Conservation (phyloP, 2,888 invertebrate genomes). For the Mystacides longicornis region DNA sequence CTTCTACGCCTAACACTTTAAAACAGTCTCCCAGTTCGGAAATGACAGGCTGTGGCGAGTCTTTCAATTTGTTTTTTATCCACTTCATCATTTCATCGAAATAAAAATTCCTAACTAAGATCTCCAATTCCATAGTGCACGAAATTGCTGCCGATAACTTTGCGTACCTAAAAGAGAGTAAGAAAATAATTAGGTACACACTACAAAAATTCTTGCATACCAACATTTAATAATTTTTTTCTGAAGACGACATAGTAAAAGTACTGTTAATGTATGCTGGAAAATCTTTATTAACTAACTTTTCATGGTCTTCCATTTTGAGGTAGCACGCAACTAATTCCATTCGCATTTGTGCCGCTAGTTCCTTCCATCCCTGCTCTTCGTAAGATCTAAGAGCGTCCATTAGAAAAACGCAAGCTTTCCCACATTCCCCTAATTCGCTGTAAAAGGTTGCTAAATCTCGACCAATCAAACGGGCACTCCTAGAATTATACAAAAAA, state of each 20-base stretch:
- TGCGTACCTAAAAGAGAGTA: conserved; percentile 50
- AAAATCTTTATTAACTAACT: conserved; percentile 36
- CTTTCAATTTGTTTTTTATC: conserved; percentile 44
- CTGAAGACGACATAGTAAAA: neutral
- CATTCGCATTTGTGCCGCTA: conserved; percentile 75
- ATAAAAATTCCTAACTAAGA: conserved; percentile 66
- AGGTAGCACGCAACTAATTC: conserved; percentile 80
- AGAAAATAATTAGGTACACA: conserved; percentile 1
- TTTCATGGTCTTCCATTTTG: conserved; percentile 68
- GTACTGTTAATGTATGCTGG: neutral
- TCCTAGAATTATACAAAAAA: conserved; percentile 6
- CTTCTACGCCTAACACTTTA: conserved; percentile 45
- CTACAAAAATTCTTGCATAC: neutral
- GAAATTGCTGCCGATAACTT: conserved; percentile 75
- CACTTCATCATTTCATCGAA: conserved; percentile 77
- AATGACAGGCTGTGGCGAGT: conserved; percentile 42
- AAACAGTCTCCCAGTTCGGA: conserved; percentile 52
- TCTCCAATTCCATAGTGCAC: conserved; percentile 66
- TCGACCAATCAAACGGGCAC: conserved; percentile 80
- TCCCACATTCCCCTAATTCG: conserved; percentile 75
- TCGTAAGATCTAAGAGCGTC: conserved; percentile 82
- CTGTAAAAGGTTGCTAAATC: conserved; percentile 89
- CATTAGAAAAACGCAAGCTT: conserved; percentile 81
- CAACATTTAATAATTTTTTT: neutral
- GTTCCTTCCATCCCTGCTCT: conserved; percentile 78